Percentiles rank a stretch among this genome's conserved stretches.
These are phyloP conservation scores for Bembecia ichneumoniformis DNA, from an alignment of 2,888 invertebrate species.

Conservation along the genomic window DNA sequence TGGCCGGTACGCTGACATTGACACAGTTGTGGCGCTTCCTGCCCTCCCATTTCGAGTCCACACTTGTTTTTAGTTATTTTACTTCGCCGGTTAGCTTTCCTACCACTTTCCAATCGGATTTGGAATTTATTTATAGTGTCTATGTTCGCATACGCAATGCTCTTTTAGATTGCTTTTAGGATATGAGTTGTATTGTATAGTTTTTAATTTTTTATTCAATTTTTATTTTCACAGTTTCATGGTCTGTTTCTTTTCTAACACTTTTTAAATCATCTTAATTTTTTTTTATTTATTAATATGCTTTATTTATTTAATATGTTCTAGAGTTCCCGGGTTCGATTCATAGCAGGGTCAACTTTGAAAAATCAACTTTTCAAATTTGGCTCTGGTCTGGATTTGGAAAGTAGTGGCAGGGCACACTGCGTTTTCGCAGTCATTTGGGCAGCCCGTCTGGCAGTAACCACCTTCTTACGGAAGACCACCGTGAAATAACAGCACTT, in stretches of 20 bases:
- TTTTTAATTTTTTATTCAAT: conserved; percentile 16
- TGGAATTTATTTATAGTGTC: conserved; percentile 24
- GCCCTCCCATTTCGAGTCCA: conserved; percentile 23
- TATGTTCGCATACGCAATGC: conserved; percentile 23
- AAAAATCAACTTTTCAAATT: too few species aligned
- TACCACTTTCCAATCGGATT: conserved; percentile 34
- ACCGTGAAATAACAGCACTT: too few species aligned
- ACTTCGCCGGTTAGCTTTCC: conserved; percentile 30
- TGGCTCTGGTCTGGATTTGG: too few species aligned
- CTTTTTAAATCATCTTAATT: too few species aligned
- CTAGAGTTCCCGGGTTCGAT: too few species aligned
- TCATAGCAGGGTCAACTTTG: too few species aligned
- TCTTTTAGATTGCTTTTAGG: conserved; percentile 15
- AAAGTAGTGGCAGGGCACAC: too few species aligned
- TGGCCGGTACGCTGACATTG: conserved; percentile 47
- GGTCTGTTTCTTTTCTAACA: neutral
- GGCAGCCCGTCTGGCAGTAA: too few species aligned
- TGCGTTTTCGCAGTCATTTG: too few species aligned
- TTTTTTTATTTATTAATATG: too few species aligned
- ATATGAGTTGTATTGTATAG: neutral
- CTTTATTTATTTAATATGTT: too few species aligned
- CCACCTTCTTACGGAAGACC: too few species aligned
- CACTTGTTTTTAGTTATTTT: conserved; percentile 31
- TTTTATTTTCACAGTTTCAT: neutral
- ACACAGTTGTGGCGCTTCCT: conserved; percentile 54